A percentile compares a stretch with the other conserved stretches of the same genome.
These are phyloP conservation scores for Dendrophyllia cribrosa DNA, from an alignment of 64 coral and sea anemone genomes.

Conservation along the genomic window DNA sequence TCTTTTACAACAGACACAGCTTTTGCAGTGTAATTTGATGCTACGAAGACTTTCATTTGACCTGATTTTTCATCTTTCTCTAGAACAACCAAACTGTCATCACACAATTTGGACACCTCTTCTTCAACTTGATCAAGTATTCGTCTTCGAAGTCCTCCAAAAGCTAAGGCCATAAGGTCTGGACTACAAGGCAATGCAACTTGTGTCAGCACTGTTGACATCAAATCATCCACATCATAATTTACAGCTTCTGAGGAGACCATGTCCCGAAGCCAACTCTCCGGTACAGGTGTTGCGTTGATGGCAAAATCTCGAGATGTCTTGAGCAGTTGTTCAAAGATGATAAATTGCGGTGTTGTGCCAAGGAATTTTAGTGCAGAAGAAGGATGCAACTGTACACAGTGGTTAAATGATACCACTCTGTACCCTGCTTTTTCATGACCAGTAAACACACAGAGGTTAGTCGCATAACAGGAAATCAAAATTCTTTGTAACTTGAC, in stretches of 20 bases:
- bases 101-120: slow-evolving; percentile 7
- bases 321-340: slow-evolving; percentile 89
- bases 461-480: slow-evolving; percentile 65
- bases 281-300: slow-evolving; percentile 77
- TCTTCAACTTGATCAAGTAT: slow-evolving; percentile 5
- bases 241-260: slow-evolving; percentile 19
- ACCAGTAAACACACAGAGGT: slow-evolving; percentile 82
- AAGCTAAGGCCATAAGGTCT: slow-evolving; percentile 27
- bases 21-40: slow-evolving; percentile 4
- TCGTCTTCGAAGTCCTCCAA: slow-evolving; percentile 24
- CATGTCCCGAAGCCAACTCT: slow-evolving; percentile 77
- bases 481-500: slow-evolving; percentile 79
- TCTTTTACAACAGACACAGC: slow-evolving; percentile 29
- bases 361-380: slow-evolving; percentile 84
- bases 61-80: slow-evolving; percentile 5
- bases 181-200: slow-evolving; percentile 25
- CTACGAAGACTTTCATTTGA: slow-evolving; percentile 53
- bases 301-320: slow-evolving; percentile 82
- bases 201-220: neutral
- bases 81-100: slow-evolving; percentile 30
- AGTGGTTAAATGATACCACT: slow-evolving; percentile 29
- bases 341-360: slow-evolving; percentile 71
- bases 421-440: slow-evolving; percentile 84
- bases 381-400: slow-evolving; percentile 84
- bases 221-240: neutral